Base-by-base conservation (phyloP, 2,888 invertebrate species). In the Himalopsyche tibetana region DNA sequence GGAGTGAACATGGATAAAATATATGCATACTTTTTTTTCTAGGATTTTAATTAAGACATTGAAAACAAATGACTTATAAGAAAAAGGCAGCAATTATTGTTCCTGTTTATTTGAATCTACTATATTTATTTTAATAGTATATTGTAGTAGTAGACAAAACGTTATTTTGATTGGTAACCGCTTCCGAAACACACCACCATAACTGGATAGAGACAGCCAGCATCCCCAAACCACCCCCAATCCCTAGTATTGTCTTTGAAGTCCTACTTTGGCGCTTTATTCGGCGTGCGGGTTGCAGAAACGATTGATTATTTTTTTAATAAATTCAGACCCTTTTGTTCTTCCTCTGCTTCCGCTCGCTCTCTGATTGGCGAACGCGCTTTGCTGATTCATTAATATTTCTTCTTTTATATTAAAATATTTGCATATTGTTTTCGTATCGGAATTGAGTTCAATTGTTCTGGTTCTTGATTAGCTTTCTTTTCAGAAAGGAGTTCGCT, bases 171-270 rank as follows among this genome's bases (percentile, higher is more conserved):
- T 63, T 63, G 63, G 28, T 11, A 19, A 63, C 63, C 63, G 19
- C 63, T 63, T 28, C n/a, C 63, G 19, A 51, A 63, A 63, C 19
- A 63, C 63, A 15, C 63, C 63, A 4, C 19, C 63, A 63, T 63
- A 19, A 28, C 63, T 63, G 28, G n/a, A 63, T 63, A 63, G 63
- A 63, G 63, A 63, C 63, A 63, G 11, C 6, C 80, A 82, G 38
- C 55, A 69, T 5, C 80, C 63, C 63, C 28, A 8, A n/a, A 63
- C 9, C 80, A 80, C 80, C 80, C 83, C 83, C 80, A 45, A 51
- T 56, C 55, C 63, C 55, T 83, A 36, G 81, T 83, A 85, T 85
- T 85, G 85, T 85, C 85, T 85, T 85, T 85, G 85, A 85, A 79
- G 85, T 69, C 55, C n/a, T 55, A 82, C 79, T 84, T 63, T 63